Conservation (phyloP, 1,140 invertebrate genomes). For the Ceratoteleas bidentatus region DNA sequence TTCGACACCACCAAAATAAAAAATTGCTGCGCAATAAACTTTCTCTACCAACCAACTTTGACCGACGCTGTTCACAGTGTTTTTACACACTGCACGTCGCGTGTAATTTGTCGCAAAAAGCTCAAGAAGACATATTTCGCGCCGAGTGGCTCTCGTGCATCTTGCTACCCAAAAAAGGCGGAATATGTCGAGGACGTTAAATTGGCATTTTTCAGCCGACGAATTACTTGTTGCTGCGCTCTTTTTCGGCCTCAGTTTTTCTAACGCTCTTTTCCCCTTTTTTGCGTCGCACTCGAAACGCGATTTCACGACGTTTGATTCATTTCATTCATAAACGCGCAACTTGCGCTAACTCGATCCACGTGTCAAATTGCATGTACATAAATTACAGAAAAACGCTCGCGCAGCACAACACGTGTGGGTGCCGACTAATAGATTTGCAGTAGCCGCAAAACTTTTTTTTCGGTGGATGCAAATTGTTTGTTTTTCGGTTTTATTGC, state of each 20-base stretch:
- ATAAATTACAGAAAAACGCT: background rate
- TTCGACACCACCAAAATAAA: too few species aligned
- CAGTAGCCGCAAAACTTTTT: too few species aligned
- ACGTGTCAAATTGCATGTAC: background rate
- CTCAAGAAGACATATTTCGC: constrained; percentile 11
- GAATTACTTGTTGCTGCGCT: constrained; percentile 14
- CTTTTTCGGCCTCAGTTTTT: background rate
- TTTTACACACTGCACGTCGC: background rate
- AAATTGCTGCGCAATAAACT: too few species aligned
- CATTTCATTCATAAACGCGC: background rate
- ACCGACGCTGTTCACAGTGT: background rate
- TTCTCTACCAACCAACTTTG: too few species aligned
- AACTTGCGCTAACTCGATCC: background rate
- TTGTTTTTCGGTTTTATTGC: too few species aligned
- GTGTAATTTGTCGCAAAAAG: constrained; percentile 18
- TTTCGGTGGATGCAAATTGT: too few species aligned
- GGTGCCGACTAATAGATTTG: background rate
- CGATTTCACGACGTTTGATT: background rate
- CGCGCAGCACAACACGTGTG: background rate
- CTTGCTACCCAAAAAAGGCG: constrained; percentile 10
- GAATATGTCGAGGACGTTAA: constrained; percentile 5
- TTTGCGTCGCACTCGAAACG: background rate
- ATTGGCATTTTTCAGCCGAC: constrained; percentile 18
- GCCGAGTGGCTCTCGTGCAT: constrained; percentile 17
- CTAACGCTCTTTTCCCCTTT: background rate